Conservation (phyloP, 2,113 vertebrate genomes). For the Aphelocoma coerulescens region DNA sequence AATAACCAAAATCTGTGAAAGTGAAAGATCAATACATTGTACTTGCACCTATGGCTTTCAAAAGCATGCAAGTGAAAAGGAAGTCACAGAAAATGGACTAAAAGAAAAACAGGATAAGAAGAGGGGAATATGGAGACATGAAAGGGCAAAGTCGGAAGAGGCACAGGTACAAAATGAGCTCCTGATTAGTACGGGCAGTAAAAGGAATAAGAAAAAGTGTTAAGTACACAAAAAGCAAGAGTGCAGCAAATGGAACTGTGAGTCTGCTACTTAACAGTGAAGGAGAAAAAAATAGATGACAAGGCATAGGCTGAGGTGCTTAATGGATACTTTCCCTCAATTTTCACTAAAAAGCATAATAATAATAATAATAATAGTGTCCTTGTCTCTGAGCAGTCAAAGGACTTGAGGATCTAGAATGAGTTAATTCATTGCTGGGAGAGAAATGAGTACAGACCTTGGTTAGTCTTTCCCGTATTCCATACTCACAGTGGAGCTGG, state of each 20-base stretch:
- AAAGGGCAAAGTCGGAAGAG: constrained; percentile 51
- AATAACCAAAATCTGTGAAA: constrained; percentile 12
- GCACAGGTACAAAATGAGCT: constrained; percentile 42
- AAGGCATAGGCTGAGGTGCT: constrained; percentile 48
- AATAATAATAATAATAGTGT: constrained; percentile 23
- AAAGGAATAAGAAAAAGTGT: constrained; percentile 40
- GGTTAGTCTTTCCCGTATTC: background rate
- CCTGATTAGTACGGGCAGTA: constrained; percentile 56
- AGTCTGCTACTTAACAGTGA: constrained; percentile 49
- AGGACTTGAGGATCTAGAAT: constrained; percentile 1
- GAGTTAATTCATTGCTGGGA: constrained; percentile 34
- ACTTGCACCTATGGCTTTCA: constrained; percentile 6
- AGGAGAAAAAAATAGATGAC: constrained; percentile 44
- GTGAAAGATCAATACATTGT: constrained; percentile 20
- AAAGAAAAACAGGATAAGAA: constrained; percentile 29
- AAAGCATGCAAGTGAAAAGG: constrained; percentile 16
- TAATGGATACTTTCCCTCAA: constrained; percentile 66
- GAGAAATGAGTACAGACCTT: background rate
- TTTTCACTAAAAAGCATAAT: constrained; percentile 62
- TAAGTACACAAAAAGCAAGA: constrained; percentile 57
- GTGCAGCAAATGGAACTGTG: constrained; percentile 53
- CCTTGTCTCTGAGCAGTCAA: constrained; percentile 29
- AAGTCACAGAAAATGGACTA: constrained; percentile 39
- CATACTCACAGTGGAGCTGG: background rate
- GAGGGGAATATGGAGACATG: background rate